Evolutionary conservation across 2,888 invertebrate species (phyloP).

Genomic region (Eristalis pertinax): DNA sequence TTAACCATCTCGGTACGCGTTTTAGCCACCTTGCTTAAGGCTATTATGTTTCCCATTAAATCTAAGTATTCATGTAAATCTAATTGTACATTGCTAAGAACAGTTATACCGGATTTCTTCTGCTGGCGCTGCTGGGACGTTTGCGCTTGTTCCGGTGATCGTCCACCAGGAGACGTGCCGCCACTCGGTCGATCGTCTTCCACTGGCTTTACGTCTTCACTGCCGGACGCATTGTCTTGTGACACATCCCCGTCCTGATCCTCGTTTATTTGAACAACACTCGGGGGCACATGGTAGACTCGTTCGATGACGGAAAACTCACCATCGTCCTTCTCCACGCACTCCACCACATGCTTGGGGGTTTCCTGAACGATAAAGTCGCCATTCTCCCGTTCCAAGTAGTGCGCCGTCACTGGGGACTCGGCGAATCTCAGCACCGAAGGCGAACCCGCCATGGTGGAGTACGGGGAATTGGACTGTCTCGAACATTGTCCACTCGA

Average conservation of each 20-base stretch:
- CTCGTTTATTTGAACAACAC: constrained; percentile 80
- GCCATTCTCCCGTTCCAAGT: constrained; percentile 80
- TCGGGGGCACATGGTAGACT: constrained; percentile 80
- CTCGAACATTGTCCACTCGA: constrained; percentile 30
- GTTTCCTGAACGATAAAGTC: constrained; percentile 81
- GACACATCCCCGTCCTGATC: constrained; percentile 77
- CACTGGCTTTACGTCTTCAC: constrained; percentile 72
- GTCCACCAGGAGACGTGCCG: constrained; percentile 29
- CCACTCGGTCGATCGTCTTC: constrained; percentile 52
- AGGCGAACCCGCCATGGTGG: constrained; percentile 73
- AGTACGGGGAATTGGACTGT: constrained; percentile 66
- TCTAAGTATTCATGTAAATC: constrained; percentile 80
- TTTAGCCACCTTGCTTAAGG: constrained; percentile 78
- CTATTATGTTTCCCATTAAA: constrained; percentile 80
- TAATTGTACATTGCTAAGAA: constrained; percentile 81
- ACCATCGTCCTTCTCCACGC: constrained; percentile 81
- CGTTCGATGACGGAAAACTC: constrained; percentile 81
- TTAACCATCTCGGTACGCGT: constrained; percentile 77
- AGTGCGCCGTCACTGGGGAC: constrained; percentile 80
- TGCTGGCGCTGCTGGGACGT: constrained; percentile 8
- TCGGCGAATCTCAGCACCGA: constrained; percentile 80
- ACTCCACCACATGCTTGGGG: constrained; percentile 81
- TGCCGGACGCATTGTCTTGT: constrained; percentile 58
- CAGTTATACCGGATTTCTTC: constrained; percentile 77
- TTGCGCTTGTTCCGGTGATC: constrained; percentile 27